Conservation (phyloP, 2,113 vertebrate species). For the Hemiscyllium ocellatum region DNA sequence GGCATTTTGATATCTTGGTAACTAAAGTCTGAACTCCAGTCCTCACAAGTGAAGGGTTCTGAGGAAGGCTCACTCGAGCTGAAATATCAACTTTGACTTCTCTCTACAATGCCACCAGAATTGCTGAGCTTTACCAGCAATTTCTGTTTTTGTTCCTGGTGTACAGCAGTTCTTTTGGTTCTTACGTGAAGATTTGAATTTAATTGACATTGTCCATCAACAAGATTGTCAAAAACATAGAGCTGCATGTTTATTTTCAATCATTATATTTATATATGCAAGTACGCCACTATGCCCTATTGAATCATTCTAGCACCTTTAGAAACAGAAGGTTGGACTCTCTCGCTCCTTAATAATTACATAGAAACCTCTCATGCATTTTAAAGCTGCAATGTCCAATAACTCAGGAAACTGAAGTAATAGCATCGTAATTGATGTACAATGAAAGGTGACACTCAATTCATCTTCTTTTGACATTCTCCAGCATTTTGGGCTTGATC, state of each 20-base stretch:
- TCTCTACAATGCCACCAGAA: no score
- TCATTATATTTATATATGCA: background rate
- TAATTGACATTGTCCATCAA: background rate
- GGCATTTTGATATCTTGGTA: background rate
- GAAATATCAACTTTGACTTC: no score
- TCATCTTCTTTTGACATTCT: background rate
- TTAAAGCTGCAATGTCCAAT: background rate
- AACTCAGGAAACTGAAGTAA: slow-evolving; percentile 19
- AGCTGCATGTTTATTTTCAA: background rate
- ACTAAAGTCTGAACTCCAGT: background rate
- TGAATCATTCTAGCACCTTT: background rate
- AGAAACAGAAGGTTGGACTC: background rate
- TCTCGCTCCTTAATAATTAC: background rate
- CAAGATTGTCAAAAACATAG: background rate
- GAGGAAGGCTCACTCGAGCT: no score
- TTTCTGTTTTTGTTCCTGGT: no score
- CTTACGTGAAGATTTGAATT: background rate
- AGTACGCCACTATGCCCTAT: background rate
- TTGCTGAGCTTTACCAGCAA: no score
- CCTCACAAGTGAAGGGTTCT: background rate
- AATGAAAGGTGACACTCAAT: background rate
- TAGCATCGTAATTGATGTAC: background rate
- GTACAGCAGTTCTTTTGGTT: background rate
- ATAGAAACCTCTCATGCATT: background rate
- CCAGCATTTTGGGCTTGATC: background rate